phyloP scores from a whole-genome alignment of 2,113 vertebrate species.

The Uropsilus gracilis region DNA sequence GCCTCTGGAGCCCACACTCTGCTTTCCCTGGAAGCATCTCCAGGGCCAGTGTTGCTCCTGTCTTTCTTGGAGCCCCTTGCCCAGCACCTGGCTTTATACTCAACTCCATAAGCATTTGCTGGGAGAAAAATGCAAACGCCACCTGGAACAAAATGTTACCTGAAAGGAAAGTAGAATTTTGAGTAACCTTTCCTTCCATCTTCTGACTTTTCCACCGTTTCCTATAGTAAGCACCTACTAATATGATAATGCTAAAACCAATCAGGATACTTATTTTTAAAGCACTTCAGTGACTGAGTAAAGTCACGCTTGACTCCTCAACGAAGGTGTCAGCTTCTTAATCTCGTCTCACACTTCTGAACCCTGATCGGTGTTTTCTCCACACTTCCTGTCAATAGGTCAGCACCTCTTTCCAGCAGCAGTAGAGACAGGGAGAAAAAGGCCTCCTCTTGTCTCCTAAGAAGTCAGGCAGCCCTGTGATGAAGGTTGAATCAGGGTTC shows the following conservation, averaged over 20 bases:
- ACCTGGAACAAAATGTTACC: not conserved
- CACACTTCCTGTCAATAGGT: not conserved
- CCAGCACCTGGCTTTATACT: not conserved
- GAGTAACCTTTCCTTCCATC: not conserved
- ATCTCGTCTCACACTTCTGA: not conserved
- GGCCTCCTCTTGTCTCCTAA: not conserved
- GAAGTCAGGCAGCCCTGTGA: not conserved
- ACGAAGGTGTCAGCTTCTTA: not conserved
- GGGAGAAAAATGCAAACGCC: not conserved
- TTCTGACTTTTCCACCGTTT: constrained; percentile 17
- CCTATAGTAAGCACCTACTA: constrained; percentile 12
- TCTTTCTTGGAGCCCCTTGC: not conserved
- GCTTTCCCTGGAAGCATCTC: not conserved
- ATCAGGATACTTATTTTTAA: not conserved
- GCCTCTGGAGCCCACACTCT: not conserved
- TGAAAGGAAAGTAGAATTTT: not conserved
- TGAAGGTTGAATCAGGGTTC: not conserved
- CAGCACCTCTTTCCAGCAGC: constrained; percentile 1
- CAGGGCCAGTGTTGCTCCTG: not conserved
- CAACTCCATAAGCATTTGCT: not conserved
- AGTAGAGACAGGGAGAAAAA: not conserved
- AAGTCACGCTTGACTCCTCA: not conserved
- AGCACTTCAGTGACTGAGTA: not conserved
- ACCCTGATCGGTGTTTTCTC: not conserved
- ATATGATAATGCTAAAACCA: not conserved